Evolutionary conservation across 2,113 vertebrate genomes (phyloP).

Genomic region (Thermophis baileyi): DNA sequence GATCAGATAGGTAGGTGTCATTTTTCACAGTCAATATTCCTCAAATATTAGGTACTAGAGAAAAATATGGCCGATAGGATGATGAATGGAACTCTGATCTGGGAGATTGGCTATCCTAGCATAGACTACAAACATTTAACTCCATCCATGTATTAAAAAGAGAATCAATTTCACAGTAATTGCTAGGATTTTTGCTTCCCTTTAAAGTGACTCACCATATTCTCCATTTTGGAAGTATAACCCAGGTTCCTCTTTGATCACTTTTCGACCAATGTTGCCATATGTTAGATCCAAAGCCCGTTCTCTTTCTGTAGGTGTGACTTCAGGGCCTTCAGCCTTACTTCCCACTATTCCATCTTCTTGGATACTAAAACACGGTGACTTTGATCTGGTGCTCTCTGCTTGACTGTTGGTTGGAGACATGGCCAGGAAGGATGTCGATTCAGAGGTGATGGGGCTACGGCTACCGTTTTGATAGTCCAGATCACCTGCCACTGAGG

Average conservation of each 20-base stretch:
- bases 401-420: constrained; percentile 82
- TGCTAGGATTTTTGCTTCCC: not conserved
- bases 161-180: not conserved
- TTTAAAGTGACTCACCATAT: constrained; percentile 67
- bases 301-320: constrained; percentile 69
- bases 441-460: constrained; percentile 80
- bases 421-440: constrained; percentile 71
- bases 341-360: constrained; percentile 53
- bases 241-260: constrained; percentile 81
- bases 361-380: constrained; percentile 72
- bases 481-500: constrained; percentile 69
- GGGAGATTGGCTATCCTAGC: not conserved
- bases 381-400: constrained; percentile 73
- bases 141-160: not conserved
- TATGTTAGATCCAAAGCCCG: constrained; percentile 88
- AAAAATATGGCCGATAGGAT: not conserved
- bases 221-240: constrained; percentile 76
- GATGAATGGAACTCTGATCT: not conserved
- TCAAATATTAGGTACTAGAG: not conserved
- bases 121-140: not conserved
- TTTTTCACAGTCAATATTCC: not conserved
- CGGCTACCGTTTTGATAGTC: constrained; percentile 78
- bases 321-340: constrained; percentile 71
- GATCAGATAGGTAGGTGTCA: not conserved
- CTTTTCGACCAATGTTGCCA: constrained; percentile 72